Evolutionary conservation across 2,797 vertebrate genomes (phyloP).

Genomic region (Apogon hyalosoma): DNA sequence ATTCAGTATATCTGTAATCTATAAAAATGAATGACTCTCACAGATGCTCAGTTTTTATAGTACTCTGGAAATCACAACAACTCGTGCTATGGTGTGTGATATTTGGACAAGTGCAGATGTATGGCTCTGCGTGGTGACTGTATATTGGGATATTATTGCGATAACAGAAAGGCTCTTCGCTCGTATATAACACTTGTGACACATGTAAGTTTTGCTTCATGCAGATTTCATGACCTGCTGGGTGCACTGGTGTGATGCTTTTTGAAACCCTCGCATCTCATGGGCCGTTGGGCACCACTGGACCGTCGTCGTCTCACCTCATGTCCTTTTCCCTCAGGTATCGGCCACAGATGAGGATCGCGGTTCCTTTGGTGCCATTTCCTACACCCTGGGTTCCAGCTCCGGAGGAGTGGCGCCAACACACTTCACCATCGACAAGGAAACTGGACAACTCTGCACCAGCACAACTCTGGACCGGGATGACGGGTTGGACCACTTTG

Average conservation of each 20-base stretch:
- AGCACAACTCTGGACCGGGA: constrained; percentile 89
- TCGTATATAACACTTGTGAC: constrained; percentile 64
- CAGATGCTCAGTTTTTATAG: constrained; percentile 68
- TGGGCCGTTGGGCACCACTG: constrained; percentile 29
- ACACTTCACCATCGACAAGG: constrained; percentile 89
- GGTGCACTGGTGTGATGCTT: constrained; percentile 27
- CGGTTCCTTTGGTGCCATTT: constrained; percentile 89
- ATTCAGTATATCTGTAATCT: constrained; percentile 30
- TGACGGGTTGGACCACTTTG: constrained; percentile 87
- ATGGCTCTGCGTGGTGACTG: constrained; percentile 43
- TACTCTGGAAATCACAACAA: constrained; percentile 72
- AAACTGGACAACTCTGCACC: constrained; percentile 92
- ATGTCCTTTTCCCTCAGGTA: constrained; percentile 83
- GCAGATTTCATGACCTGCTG: constrained; percentile 21
- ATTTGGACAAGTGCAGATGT: constrained; percentile 71
- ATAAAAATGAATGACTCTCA: constrained; percentile 56
- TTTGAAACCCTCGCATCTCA: constrained; percentile 31
- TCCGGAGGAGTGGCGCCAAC: constrained; percentile 79
- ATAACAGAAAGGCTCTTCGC: constrained; percentile 64
- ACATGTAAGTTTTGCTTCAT: constrained; percentile 47
- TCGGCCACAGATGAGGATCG: constrained; percentile 93
- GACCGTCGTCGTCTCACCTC: constrained; percentile 32
- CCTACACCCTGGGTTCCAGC: constrained; percentile 89
- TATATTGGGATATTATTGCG: constrained; percentile 56
- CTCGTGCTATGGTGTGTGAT: constrained; percentile 65